Base-by-base conservation (phyloP, 2,888 invertebrate species). In the Polymixis lichenea region DNA sequence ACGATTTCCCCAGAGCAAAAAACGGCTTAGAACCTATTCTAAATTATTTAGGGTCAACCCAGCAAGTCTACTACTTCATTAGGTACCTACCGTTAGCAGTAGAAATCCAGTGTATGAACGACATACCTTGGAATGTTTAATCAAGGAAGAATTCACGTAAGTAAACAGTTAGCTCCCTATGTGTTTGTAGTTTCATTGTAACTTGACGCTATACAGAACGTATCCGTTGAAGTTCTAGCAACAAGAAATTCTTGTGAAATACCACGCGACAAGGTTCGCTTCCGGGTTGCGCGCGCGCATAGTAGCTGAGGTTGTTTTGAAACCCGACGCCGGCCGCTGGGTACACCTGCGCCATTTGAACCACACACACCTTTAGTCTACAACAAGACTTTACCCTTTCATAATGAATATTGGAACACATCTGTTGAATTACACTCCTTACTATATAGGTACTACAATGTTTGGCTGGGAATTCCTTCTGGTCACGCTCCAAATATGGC, bases 251-350 rank as follows among this genome's bases (percentile, higher is more conserved):
- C 90, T 88, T 89, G 89, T 88, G 87, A 92, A 92, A 91, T 90
- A 89, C 89, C 88, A 88, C 80, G 83, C 82, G 81, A 78, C 86
- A 79, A 80, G 80, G 84, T 83, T 77, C 68, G 86, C 91, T 93
- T 93, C 93, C 93, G 92, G 89, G 90, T 90, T 91, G 82, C 82
- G 84, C 77, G 86, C 88, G 84, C 77, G 86, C 90, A 86, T 87
- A 88, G 83, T 89, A 84, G 85, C 82, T 75, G 80, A 87, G 88
- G 87, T 92, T 93, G 93, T 94, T 94, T 93, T 94, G 93, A 93
- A 93, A 94, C 90, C 88, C 78, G 78, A 84, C 72, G 85, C 79
- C 86, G 75, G 78, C 77, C 81, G 80, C 80, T 86, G 87, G 83
- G 84, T 80, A 85, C 92, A 91, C 91, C 91, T 91, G 90, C 87